phyloP scores from a whole-genome alignment of 2,888 invertebrate species.

The Caenorhabditis sp. region DNA sequence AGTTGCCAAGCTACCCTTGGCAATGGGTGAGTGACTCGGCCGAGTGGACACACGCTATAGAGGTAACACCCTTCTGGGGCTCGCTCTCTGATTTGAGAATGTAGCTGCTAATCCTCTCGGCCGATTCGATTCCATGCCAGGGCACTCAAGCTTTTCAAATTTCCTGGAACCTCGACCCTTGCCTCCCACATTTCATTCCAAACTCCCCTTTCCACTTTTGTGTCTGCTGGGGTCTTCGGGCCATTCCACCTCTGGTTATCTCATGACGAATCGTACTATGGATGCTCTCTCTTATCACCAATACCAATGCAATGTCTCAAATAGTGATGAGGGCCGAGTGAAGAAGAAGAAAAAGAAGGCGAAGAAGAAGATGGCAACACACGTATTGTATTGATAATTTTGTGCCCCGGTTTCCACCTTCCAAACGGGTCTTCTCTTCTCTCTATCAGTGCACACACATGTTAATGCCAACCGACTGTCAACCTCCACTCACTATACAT shows the following conservation, averaged over 20 bases:
- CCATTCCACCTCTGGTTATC: conserved; percentile 34
- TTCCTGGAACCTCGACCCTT: too few relatives aligned
- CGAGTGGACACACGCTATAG: background rate
- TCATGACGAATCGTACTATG: conserved; percentile 23
- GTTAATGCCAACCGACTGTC: conserved; percentile 52
- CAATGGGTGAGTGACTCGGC: background rate
- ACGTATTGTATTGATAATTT: conserved; percentile 53
- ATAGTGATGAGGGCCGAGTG: conserved; percentile 24
- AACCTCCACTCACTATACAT: conserved; percentile 9
- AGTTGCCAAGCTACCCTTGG: conserved; percentile 7
- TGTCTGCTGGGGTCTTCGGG: too few relatives aligned
- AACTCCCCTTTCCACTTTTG: too few relatives aligned
- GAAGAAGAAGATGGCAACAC: conserved; percentile 24
- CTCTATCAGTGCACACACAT: conserved; percentile 55
- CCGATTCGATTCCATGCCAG: too few relatives aligned
- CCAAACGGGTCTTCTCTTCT: conserved; percentile 30
- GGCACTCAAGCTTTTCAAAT: too few relatives aligned
- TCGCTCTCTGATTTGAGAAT: too few relatives aligned
- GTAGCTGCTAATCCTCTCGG: too few relatives aligned
- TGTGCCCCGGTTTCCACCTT: conserved; percentile 23
- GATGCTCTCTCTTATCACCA: conserved; percentile 11
- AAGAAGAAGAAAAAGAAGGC: too few relatives aligned
- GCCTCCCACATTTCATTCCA: too few relatives aligned
- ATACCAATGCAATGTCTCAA: conserved; percentile 19
- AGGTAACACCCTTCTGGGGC: too few relatives aligned